Conservation (phyloP, 2,888 invertebrate genomes). For the Cordilura impudica region DNA sequence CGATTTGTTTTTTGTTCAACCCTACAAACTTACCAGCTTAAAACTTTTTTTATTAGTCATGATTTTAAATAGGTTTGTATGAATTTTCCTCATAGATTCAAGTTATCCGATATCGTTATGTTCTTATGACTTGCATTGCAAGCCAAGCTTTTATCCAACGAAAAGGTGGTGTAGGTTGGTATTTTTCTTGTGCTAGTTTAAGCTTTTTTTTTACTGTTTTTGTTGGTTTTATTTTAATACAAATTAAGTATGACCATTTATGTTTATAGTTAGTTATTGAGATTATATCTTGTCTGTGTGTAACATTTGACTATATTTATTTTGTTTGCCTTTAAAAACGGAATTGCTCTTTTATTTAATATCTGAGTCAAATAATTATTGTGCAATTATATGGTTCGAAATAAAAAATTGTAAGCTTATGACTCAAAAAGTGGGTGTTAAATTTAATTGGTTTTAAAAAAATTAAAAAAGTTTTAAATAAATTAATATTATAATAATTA, state of each 20-base stretch:
- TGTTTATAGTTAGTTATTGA: constrained; percentile 14
- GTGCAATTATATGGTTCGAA: neutral
- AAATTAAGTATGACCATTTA: constrained; percentile 53
- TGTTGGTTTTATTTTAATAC: constrained; percentile 6
- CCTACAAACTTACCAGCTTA: constrained; percentile 48
- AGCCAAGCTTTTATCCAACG: constrained; percentile 27
- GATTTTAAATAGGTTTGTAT: constrained; percentile 48
- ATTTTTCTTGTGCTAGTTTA: neutral
- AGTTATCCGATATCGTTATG: neutral
- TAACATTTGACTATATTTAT: constrained; percentile 3
- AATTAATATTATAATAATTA: neutral
- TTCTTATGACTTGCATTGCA: constrained; percentile 38
- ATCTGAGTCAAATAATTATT: neutral
- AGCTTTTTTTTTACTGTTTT: neutral
- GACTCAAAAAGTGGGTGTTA: constrained; percentile 56
- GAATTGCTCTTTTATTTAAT: neutral
- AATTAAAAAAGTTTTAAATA: neutral
- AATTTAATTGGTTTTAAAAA: constrained; percentile 28
- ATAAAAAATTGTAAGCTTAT: constrained; percentile 5
- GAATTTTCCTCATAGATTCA: neutral
- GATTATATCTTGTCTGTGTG: constrained; percentile 41
- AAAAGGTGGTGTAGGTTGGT: neutral
- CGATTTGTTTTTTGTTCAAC: constrained; percentile 3
- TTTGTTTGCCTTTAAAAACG: neutral
- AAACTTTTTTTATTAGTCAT: constrained; percentile 54